phyloP scores from a whole-genome alignment of 2,888 invertebrate genomes.

The Morpho achilles region DNA sequence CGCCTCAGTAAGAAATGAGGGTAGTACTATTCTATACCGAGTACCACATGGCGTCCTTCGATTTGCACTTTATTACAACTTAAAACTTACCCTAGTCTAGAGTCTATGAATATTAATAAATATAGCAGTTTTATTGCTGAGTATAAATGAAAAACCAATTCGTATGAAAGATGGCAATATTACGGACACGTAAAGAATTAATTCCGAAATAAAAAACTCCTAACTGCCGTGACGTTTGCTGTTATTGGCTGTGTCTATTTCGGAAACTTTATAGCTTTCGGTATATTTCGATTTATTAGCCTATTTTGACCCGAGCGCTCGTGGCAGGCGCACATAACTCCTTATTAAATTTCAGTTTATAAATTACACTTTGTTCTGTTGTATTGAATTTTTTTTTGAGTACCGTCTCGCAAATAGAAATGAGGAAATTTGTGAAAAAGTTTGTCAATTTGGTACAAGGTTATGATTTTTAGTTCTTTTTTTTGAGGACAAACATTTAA shows the following conservation, averaged over 20 bases:
- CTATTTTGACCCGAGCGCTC: slow-evolving; percentile 19
- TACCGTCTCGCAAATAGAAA: too few relatives aligned
- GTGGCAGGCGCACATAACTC: slow-evolving; percentile 15
- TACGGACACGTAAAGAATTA: slow-evolving; percentile 34
- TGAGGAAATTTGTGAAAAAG: too few relatives aligned
- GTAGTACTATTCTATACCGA: too few relatives aligned
- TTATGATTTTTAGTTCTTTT: too few relatives aligned
- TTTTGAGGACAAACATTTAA: too few relatives aligned
- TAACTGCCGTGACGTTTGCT: slow-evolving; percentile 40
- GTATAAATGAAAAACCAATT: slow-evolving; percentile 9
- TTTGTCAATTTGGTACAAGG: too few relatives aligned
- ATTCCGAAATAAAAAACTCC: slow-evolving; percentile 40
- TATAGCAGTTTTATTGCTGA: background rate
- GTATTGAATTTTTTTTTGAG: slow-evolving; percentile 12
- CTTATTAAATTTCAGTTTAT: slow-evolving; percentile 19
- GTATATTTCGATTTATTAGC: slow-evolving; percentile 21
- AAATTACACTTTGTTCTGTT: slow-evolving; percentile 19
- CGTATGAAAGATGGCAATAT: slow-evolving; percentile 14
- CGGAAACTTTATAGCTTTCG: slow-evolving; percentile 29
- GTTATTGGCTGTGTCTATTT: slow-evolving; percentile 34
- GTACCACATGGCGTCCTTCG: too few relatives aligned
- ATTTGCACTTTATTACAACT: too few relatives aligned
- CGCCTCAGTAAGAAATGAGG: too few relatives aligned
- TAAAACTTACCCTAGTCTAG: too few relatives aligned
- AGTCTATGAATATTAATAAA: slow-evolving; percentile 7